Conservation (phyloP, 2,797 vertebrate species). For the Onychomys torridus region DNA sequence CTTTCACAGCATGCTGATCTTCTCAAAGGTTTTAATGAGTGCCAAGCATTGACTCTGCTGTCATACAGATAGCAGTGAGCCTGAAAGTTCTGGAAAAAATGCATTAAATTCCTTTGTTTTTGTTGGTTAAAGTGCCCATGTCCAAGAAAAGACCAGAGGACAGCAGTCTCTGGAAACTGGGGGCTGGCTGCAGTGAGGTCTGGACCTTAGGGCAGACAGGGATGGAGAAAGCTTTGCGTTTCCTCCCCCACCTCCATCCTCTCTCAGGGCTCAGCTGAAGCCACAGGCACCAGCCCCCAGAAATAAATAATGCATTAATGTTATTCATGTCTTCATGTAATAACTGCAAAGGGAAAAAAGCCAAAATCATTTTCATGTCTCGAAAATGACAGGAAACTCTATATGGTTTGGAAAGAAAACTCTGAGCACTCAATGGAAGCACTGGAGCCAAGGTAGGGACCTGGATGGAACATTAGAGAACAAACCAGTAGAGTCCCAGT, state of each 20-base stretch:
- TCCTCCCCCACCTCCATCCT: background rate
- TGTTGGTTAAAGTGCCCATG: background rate
- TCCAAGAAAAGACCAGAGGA: background rate
- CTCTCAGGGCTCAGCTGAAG: conserved; percentile 38
- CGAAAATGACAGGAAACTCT: conserved; percentile 56
- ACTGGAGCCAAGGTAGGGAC: background rate
- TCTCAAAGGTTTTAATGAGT: conserved; percentile 34
- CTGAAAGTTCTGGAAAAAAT: background rate
- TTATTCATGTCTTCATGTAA: conserved; percentile 71
- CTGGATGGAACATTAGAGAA: conserved; percentile 32
- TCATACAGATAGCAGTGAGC: background rate
- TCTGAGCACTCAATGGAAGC: background rate
- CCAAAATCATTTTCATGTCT: conserved; percentile 44
- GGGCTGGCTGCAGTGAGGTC: background rate
- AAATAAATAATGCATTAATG: conserved; percentile 77
- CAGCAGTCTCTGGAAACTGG: background rate
- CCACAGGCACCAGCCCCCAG: background rate
- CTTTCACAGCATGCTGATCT: background rate
- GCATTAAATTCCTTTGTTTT: background rate
- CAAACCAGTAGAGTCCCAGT: background rate
- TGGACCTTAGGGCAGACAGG: background rate
- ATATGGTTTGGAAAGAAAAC: conserved; percentile 54
- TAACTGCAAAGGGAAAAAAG: conserved; percentile 69
- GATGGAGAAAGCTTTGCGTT: background rate
- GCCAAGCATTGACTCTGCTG: background rate